These are phyloP conservation scores for Abscondita cerata DNA, from an alignment of 2,888 invertebrate species.

Conservation along the genomic window DNA sequence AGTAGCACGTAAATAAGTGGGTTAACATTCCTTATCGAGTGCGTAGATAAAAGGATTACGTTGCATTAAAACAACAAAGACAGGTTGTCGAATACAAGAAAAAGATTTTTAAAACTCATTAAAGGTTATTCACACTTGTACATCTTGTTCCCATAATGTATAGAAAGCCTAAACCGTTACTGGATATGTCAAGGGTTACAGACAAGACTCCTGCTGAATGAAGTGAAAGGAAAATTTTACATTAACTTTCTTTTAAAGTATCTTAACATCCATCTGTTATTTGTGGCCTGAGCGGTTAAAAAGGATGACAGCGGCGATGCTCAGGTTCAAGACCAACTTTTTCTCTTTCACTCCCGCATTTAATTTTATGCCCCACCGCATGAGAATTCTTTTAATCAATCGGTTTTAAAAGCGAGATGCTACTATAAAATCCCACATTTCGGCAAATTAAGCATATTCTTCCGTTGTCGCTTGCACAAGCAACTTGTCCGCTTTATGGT, in stretches of 20 bases:
- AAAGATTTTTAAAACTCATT: neutral
- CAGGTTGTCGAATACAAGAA: too few relatives aligned
- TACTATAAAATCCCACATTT: conserved; percentile 39
- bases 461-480: neutral
- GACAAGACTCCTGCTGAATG: conserved; percentile 29
- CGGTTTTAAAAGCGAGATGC: conserved; percentile 28
- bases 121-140: conserved; percentile 3
- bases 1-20: too few relatives aligned
- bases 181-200: conserved; percentile 39
- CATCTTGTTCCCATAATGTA: conserved; percentile 18
- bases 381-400: conserved; percentile 28
- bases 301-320: conserved; percentile 29
- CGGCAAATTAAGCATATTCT: conserved; percentile 13
- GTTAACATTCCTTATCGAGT: too few relatives aligned
- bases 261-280: conserved; percentile 31
- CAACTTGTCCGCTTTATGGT: neutral
- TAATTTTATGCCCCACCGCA: conserved; percentile 34
- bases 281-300: conserved; percentile 13
- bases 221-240: conserved; percentile 39
- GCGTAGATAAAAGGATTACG: too few relatives aligned
- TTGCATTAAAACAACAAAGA: too few relatives aligned
- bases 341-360: conserved; percentile 41
- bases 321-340: conserved; percentile 37
- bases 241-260: conserved; percentile 38
- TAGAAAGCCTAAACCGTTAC: conserved; percentile 25